phyloP scores from a whole-genome alignment of 2,113 vertebrate species.

The Gadus chalcogrammus region DNA sequence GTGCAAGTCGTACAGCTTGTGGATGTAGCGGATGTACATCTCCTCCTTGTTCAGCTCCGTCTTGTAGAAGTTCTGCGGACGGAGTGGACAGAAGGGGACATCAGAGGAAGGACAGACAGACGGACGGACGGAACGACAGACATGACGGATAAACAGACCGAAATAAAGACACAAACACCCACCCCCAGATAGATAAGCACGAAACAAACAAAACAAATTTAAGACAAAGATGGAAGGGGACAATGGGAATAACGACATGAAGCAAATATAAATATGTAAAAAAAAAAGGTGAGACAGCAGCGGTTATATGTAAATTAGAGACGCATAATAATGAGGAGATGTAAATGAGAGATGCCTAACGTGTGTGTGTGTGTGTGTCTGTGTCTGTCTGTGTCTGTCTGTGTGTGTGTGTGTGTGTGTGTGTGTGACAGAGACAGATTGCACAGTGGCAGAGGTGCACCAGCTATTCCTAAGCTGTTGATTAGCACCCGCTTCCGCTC shows the following conservation, averaged over 20 bases:
- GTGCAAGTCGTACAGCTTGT: slow-evolving; percentile 96
- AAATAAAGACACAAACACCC: too few relatives aligned
- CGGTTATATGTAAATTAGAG: too few relatives aligned
- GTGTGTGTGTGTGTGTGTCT: not conserved
- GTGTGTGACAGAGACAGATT: slow-evolving; percentile 19
- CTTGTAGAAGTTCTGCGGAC: slow-evolving; percentile 96
- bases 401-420: not conserved
- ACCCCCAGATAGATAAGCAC: too few relatives aligned
- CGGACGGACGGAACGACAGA: too few relatives aligned
- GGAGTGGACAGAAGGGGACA: not conserved
- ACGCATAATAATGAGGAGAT: not conserved
- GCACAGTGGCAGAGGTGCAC: slow-evolving; percentile 13
- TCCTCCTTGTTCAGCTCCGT: slow-evolving; percentile 98
- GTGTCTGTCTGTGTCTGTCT: not conserved
- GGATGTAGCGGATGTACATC: slow-evolving; percentile 99
- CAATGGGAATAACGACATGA: too few relatives aligned
- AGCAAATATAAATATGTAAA: too few relatives aligned
- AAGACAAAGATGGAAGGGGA: too few relatives aligned
- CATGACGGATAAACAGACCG: too few relatives aligned
- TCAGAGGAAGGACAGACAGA: too few relatives aligned
- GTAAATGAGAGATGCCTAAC: slow-evolving; percentile 1
- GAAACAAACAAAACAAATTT: too few relatives aligned
- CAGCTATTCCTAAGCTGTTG: slow-evolving; percentile 18
- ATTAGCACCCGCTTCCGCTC: slow-evolving; percentile 1
- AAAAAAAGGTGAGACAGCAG: too few relatives aligned